Evolutionary conservation across 2,797 vertebrate genomes (phyloP), one percentile per base, ranked within the genome.

Genomic region (Coranthus polyacanthus): DNA sequence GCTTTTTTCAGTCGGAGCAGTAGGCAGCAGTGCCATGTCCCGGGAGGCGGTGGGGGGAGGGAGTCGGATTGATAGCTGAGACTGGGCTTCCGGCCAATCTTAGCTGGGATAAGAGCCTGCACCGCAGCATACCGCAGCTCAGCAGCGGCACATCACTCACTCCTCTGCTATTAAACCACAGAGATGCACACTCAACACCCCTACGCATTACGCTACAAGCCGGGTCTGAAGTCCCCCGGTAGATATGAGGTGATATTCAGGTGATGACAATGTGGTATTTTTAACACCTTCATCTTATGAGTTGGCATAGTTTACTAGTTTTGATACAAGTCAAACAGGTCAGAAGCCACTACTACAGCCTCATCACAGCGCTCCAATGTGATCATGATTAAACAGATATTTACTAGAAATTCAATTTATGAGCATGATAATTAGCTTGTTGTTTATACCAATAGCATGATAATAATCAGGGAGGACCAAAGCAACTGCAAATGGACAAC

Each of bases 1-100:
- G 54, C 52, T 78, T 80, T 67, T 81, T 80, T 74, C 63, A 72
- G 61, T 45, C 47, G 6, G 17, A 66, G 79, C 44, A 10, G 74
- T 18, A 56, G 63, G 66, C 73, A 81, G 68, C 7, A 5, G 57
- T 65, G 58, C 47, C 16, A 18, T 44, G 52, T 72, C 63, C 53
- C 47, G 3, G 43, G 74, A 59, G 79, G 59, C 29, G 38, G 41
- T 9, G 51, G 18, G 11, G 4, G 11, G 16, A 17, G 50, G 63
- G 46, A 24, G 36, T 12, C 15, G 12, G 32, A 21, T 47, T 41
- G 43, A 58, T 53, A 65, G 53, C 71, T 18, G 72, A 73, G 49
- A 47, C 55, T 24, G 67, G 75, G 85, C 79, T 57, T 29, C 12
- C 1, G 17, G 72, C 59, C 84, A 76, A 18, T 42, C 61, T 12